Evolutionary conservation across 2,888 invertebrate genomes (phyloP).

Genomic region (Hecatera dysodea): DNA sequence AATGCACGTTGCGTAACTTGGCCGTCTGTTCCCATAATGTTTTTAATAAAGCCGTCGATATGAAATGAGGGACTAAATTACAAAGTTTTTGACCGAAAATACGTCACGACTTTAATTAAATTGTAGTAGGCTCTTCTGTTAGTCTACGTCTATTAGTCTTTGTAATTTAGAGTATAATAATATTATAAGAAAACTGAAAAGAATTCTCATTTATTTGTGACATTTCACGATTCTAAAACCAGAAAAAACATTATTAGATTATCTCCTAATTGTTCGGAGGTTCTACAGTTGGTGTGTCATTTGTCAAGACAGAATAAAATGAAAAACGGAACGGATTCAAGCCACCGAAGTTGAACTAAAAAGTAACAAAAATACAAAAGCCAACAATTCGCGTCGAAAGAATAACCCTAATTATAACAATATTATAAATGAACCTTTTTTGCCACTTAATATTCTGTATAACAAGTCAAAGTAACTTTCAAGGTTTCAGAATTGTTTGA

Average conservation of each 20-base stretch:
- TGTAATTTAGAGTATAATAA: constrained; percentile 29
- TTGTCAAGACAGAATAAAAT: neutral
- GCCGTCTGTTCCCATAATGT: constrained; percentile 47
- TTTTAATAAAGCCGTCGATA: constrained; percentile 59
- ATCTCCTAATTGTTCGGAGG: neutral
- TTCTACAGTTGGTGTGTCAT: constrained; percentile 1
- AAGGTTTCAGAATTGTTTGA: constrained; percentile 59
- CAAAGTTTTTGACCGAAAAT: constrained; percentile 44
- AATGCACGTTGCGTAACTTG: constrained; percentile 62
- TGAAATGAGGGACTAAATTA: constrained; percentile 38
- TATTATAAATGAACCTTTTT: constrained; percentile 50
- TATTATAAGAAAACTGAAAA: neutral
- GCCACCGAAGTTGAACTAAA: constrained; percentile 2
- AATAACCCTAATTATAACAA: constrained; percentile 55
- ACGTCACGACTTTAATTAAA: constrained; percentile 52
- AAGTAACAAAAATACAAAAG: constrained; percentile 28
- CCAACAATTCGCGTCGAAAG: constrained; percentile 23
- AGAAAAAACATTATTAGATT: neutral
- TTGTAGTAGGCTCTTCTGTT: constrained; percentile 27
- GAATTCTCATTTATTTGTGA: neutral
- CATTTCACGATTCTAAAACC: neutral
- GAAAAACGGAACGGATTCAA: constrained; percentile 5
- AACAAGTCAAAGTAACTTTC: constrained; percentile 57
- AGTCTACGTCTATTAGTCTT: constrained; percentile 31
- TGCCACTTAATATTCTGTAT: constrained; percentile 51